Evolutionary conservation across 1,140 invertebrate species (phyloP).

Genomic region (Heliconius congener): DNA sequence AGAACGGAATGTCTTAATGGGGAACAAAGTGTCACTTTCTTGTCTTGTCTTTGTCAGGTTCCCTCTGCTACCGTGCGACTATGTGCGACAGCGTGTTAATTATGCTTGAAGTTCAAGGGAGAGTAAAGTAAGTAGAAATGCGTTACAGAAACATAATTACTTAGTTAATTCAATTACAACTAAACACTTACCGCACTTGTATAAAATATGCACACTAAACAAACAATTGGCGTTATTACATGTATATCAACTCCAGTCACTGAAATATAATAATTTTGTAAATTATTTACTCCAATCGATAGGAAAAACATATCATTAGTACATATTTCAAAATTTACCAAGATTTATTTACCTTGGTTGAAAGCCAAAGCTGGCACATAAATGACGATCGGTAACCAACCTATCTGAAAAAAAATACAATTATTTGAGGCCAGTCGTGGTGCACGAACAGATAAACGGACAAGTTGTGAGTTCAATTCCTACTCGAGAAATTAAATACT

Average conservation of each 20-base stretch:
- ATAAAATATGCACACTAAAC: slow-evolving; percentile 95
- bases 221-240: slow-evolving; percentile 91
- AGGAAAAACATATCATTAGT: background rate
- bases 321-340: slow-evolving; percentile 1
- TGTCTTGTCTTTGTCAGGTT: background rate
- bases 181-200: slow-evolving; percentile 89
- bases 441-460: too few relatives aligned
- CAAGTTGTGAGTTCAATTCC: too few relatives aligned
- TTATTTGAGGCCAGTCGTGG: too few relatives aligned
- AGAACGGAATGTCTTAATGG: too few relatives aligned
- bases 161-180: background rate
- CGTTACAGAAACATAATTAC: too few relatives aligned
- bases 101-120: background rate
- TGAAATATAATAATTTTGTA: slow-evolving; percentile 62
- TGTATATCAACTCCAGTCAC: slow-evolving; percentile 94
- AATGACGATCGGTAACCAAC: slow-evolving; percentile 87
- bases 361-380: slow-evolving; percentile 89
- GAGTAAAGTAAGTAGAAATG: too few relatives aligned
- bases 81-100: too few relatives aligned
- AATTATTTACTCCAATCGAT: background rate
- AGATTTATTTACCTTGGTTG: slow-evolving; percentile 84
- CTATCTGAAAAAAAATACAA: slow-evolving; percentile 81
- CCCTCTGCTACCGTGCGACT: background rate
- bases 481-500: too few relatives aligned
- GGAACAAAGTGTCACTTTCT: too few relatives aligned